Conservation (phyloP, 92 coral and sea anemone genomes). For the Micromussa lordhowensis region DNA sequence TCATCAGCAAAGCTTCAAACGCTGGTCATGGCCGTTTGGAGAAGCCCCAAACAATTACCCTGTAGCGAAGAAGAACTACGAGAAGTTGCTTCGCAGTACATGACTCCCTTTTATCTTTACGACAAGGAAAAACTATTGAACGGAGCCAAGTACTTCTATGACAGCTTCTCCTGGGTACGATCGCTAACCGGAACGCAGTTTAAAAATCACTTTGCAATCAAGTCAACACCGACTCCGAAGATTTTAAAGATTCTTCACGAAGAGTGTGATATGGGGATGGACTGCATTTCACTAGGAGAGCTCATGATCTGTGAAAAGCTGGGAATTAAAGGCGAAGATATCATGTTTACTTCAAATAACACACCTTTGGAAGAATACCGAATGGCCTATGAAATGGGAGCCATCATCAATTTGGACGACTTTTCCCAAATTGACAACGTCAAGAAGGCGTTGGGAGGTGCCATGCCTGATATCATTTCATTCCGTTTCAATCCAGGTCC, state of each 20-base stretch:
- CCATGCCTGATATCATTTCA: slow-evolving; percentile 11
- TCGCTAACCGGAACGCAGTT: slow-evolving; percentile 13
- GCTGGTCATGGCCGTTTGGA: too few relatives aligned
- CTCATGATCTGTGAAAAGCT: slow-evolving; percentile 26
- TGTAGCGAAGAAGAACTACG: slow-evolving; percentile 15
- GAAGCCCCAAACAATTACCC: background rate
- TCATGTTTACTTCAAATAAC: slow-evolving; percentile 30
- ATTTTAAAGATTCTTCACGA: slow-evolving; percentile 7
- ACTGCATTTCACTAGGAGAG: slow-evolving; percentile 7
- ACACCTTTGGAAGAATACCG: slow-evolving; percentile 3
- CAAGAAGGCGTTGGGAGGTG: slow-evolving; percentile 19
- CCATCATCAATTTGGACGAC: slow-evolving; percentile 30
- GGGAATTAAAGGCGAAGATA: slow-evolving; percentile 24
- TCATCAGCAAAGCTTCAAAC: too few relatives aligned
- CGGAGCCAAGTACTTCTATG: background rate
- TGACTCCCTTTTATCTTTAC: slow-evolving; percentile 13
- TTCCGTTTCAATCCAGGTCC: slow-evolving; percentile 23
- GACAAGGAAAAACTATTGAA: slow-evolving; percentile 5
- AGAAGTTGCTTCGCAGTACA: background rate
- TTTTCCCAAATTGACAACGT: slow-evolving; percentile 25
- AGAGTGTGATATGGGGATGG: slow-evolving; percentile 29
- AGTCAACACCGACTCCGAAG: slow-evolving; percentile 11
- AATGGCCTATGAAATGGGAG: slow-evolving; percentile 19
- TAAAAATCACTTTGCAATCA: slow-evolving; percentile 19
- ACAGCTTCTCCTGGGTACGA: slow-evolving; percentile 12